A percentile compares a stretch with the other conserved stretches of the same genome.
Conservation (phyloP, 2,113 vertebrate species). For the Acanthochromis polyacanthus region DNA sequence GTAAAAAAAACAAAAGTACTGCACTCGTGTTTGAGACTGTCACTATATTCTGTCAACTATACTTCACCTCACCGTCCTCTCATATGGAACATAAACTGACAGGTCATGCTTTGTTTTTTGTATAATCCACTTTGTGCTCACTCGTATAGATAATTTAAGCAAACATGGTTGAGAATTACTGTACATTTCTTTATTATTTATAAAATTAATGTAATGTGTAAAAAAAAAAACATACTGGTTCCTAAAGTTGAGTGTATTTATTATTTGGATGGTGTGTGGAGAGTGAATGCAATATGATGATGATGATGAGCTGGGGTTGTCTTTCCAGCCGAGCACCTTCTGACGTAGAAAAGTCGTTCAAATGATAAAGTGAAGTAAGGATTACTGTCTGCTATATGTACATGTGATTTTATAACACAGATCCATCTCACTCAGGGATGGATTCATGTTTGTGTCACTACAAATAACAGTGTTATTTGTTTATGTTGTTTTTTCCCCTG, state of each 20-base stretch:
- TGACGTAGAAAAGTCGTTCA: conserved; percentile 37
- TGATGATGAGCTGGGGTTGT: conserved; percentile 32
- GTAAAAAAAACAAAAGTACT: background rate
- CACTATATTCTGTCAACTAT: conserved; percentile 29
- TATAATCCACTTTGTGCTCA: conserved; percentile 60
- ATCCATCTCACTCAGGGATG: conserved; percentile 24
- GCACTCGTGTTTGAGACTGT: conserved; percentile 54
- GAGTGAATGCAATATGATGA: conserved; percentile 61
- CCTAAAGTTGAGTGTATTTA: conserved; percentile 78
- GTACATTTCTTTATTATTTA: conserved; percentile 81
- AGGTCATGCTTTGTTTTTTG: conserved; percentile 47
- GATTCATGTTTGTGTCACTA: conserved; percentile 60
- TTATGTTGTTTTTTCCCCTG: conserved; percentile 21
- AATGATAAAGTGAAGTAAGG: conserved; percentile 31
- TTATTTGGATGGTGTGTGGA: conserved; percentile 72
- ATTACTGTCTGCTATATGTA: conserved; percentile 48
- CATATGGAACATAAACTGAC: conserved; percentile 59
- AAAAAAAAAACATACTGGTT: conserved; percentile 43
- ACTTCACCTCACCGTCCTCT: conserved; percentile 50
- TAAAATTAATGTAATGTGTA: conserved; percentile 68
- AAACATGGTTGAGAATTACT: conserved; percentile 60
- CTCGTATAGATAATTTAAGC: conserved; percentile 62
- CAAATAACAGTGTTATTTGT: conserved; percentile 72
- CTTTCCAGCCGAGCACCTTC: conserved; percentile 65
- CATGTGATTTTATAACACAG: conserved; percentile 42